phyloP scores from a whole-genome alignment of 2,888 invertebrate genomes.

The Agriopis marginaria region DNA sequence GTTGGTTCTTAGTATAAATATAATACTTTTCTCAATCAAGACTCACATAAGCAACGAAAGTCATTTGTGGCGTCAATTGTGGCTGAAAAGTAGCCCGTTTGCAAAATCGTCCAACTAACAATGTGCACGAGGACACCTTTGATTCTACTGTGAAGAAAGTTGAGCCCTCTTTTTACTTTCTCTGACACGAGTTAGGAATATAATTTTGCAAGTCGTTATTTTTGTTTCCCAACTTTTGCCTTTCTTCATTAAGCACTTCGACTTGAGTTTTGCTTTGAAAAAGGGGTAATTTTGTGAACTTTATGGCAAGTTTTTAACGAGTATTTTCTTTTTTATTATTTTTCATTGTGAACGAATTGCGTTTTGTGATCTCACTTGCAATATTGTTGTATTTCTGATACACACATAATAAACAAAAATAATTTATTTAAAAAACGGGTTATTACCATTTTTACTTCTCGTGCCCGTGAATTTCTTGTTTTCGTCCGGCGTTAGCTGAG shows the following conservation, averaged over 20 bases:
- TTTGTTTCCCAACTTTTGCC: slow-evolving; percentile 32
- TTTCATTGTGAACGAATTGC: slow-evolving; percentile 3
- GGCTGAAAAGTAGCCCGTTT: slow-evolving; percentile 9
- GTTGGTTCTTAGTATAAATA: background rate
- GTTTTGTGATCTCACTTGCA: slow-evolving; percentile 1
- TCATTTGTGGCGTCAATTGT: background rate
- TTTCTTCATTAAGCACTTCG: slow-evolving; percentile 35
- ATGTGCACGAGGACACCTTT: slow-evolving; percentile 25
- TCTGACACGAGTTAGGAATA: slow-evolving; percentile 41
- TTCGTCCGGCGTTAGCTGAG: no score
- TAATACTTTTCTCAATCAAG: background rate
- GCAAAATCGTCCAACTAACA: background rate
- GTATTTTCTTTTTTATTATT: slow-evolving; percentile 18
- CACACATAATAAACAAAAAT: no score
- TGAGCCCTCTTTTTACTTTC: slow-evolving; percentile 25
- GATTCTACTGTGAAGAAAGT: slow-evolving; percentile 24
- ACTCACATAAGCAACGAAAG: background rate
- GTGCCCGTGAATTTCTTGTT: no score
- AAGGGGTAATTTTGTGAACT: slow-evolving; percentile 25
- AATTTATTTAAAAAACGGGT: no score
- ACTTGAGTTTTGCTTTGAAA: slow-evolving; percentile 20
- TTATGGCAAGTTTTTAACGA: slow-evolving; percentile 26
- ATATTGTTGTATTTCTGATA: no score
- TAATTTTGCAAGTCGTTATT: slow-evolving; percentile 42
- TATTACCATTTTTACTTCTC: no score